Evolutionary conservation across 2,888 invertebrate genomes (phyloP).

Genomic region (Parascotia fuliginaria): DNA sequence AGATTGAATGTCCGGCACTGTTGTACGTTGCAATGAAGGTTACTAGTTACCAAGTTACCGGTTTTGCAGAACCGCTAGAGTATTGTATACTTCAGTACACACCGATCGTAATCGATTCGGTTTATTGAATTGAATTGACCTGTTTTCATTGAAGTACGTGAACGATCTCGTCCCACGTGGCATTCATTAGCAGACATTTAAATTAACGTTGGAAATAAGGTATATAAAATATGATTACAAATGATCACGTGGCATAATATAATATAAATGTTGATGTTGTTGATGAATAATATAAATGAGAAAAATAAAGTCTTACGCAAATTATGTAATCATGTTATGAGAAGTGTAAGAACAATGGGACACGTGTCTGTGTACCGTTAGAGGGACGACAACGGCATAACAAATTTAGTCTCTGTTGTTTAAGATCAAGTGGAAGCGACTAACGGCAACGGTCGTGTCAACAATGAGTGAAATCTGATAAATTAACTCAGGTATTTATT

Average conservation of each 20-base stretch:
- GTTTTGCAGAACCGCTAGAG: conserved; percentile 48
- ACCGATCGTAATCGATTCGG: conserved; percentile 54
- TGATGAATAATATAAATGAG: conserved; percentile 15
- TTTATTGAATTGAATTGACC: conserved; percentile 53
- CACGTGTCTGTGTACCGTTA: conserved; percentile 58
- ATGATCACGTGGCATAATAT: background rate
- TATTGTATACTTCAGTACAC: conserved; percentile 43
- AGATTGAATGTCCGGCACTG: conserved; percentile 51
- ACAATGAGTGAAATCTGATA: too few relatives aligned
- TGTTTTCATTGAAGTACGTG: conserved; percentile 51
- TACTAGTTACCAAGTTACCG: conserved; percentile 40
- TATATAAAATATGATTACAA: background rate
- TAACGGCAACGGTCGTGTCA: too few relatives aligned
- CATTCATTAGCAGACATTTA: conserved; percentile 32
- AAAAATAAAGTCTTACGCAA: conserved; percentile 43
- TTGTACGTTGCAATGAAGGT: conserved; percentile 45
- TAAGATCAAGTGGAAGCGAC: background rate
- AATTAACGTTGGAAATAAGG: conserved; percentile 16
- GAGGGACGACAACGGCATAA: conserved; percentile 55
- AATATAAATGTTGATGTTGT: background rate
- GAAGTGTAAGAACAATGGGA: conserved; percentile 61
- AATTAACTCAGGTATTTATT: too few relatives aligned
- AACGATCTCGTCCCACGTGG: conserved; percentile 47
- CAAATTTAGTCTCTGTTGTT: conserved; percentile 22
- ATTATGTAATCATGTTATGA: conserved; percentile 48